Evolutionary conservation across 2,113 vertebrate species (phyloP).

Genomic region (Pituophis catenifer): DNA sequence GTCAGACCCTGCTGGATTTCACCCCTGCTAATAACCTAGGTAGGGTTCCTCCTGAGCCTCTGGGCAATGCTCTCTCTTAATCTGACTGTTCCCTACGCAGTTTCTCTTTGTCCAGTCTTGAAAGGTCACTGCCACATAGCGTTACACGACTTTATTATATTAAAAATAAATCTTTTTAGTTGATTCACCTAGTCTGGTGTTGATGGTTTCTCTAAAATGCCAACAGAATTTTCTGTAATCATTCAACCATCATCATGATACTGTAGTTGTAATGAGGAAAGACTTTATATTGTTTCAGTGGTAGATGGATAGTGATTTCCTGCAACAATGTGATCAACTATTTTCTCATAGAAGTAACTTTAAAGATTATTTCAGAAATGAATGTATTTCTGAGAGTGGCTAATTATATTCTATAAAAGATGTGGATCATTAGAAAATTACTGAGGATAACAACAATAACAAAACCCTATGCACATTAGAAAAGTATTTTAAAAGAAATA

Average conservation of each 20-base stretch:
- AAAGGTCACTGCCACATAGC: too few species aligned
- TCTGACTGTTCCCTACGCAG: too few species aligned
- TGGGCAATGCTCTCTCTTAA: too few species aligned
- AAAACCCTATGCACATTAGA: neutral
- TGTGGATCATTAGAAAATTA: neutral
- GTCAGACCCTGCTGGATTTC: too few species aligned
- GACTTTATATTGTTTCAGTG: neutral
- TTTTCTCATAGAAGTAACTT: neutral
- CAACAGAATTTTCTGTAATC: neutral
- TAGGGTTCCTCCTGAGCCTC: too few species aligned
- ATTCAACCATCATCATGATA: neutral
- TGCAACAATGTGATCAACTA: neutral
- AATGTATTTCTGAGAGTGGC: neutral
- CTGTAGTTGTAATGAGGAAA: neutral
- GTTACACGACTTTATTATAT: neutral
- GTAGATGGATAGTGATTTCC: neutral
- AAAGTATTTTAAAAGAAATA: neutral
- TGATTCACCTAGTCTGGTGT: neutral
- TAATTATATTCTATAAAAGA: slow-evolving; percentile 2
- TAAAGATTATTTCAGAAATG: neutral
- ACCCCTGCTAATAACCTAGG: too few species aligned
- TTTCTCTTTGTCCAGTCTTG: too few species aligned
- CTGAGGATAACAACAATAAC: neutral
- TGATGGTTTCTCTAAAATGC: neutral
- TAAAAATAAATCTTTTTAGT: neutral